phyloP scores from a whole-genome alignment of 2,888 invertebrate genomes.

The Periphyllus acericola region DNA sequence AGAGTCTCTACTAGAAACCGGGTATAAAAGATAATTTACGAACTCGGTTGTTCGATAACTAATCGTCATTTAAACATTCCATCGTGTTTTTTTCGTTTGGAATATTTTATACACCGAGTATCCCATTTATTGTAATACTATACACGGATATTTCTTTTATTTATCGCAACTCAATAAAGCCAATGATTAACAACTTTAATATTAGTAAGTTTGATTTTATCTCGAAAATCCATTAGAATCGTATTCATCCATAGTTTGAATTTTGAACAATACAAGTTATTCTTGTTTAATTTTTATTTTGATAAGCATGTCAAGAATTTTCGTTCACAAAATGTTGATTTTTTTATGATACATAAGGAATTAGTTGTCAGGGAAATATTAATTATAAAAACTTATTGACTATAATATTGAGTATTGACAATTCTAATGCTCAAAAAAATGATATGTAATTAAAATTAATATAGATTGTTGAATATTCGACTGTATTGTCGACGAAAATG shows the following conservation, averaged over 20 bases:
- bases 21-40: constrained; percentile 32
- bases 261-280: constrained; percentile 26
- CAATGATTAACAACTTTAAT: constrained; percentile 22
- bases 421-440: too few species aligned
- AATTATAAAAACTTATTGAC: constrained; percentile 13
- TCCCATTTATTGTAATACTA: neutral
- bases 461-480: too few species aligned
- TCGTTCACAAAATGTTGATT: neutral
- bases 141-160: neutral
- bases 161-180: neutral
- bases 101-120: constrained; percentile 25
- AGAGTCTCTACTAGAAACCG: neutral
- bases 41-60: constrained; percentile 17
- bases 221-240: constrained; percentile 33
- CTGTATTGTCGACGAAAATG: too few species aligned
- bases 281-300: constrained; percentile 22
- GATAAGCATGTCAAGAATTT: constrained; percentile 26
- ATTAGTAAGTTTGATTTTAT: constrained; percentile 28
- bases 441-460: too few species aligned
- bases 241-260: neutral
- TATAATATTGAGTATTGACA: too few species aligned
- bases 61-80: constrained; percentile 37
- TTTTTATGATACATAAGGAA: neutral
- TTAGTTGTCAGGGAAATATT: neutral
- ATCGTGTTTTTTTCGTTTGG: neutral